Percentiles rank a stretch among this genome's conserved stretches.
phyloP scores from a whole-genome alignment of 2,797 vertebrate species.

The Rhabdophis nuchalis region DNA sequence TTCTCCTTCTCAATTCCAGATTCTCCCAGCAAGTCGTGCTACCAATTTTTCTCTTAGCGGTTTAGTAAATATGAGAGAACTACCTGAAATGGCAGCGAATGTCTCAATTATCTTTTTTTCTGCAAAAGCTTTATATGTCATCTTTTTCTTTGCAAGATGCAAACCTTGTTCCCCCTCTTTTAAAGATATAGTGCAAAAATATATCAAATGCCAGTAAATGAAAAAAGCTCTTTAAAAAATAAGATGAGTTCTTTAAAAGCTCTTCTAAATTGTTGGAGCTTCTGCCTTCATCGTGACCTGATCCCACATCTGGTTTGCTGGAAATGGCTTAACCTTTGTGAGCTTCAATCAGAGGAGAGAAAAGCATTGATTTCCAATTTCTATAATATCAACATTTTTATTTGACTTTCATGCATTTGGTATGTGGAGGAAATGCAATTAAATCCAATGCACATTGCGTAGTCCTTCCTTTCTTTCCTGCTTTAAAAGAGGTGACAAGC shows the following conservation, averaged over 20 bases:
- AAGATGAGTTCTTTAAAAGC: not conserved
- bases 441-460: constrained; percentile 32
- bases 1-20: not conserved
- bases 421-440: constrained; percentile 39
- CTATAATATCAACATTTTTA: constrained; percentile 17
- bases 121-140: constrained; percentile 2
- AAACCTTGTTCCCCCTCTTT: not conserved
- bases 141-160: not conserved
- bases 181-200: not conserved
- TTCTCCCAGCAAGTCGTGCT: not conserved
- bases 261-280: not conserved
- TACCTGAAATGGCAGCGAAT: not conserved
- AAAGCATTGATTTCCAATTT: constrained; percentile 5
- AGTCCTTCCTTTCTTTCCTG: constrained; percentile 22
- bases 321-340: not conserved
- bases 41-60: constrained; percentile 6
- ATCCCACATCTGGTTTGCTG: not conserved
- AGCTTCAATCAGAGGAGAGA: not conserved
- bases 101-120: not conserved
- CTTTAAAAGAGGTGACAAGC: not conserved
- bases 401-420: constrained; percentile 53
- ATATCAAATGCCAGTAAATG: not conserved
- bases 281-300: not conserved
- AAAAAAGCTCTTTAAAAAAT: not conserved
- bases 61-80: not conserved